Percentiles rank a stretch among this genome's conserved stretches.
Evolutionary conservation across 64 coral and sea anemone species (phyloP).

Genomic region (Exaiptasia diaphana): DNA sequence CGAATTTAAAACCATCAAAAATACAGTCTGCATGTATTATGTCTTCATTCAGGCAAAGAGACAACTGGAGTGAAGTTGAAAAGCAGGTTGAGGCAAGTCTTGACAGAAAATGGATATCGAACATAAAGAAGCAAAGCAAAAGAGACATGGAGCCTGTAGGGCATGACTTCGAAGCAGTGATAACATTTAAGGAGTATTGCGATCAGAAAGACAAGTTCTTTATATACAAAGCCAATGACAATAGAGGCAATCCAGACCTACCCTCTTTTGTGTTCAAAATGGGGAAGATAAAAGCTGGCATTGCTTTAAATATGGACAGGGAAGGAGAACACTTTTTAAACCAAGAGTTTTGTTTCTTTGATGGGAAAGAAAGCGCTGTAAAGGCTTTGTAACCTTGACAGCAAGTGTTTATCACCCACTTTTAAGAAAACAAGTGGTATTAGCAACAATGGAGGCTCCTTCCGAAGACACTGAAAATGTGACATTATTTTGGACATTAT

Average conservation of each 20-base stretch:
- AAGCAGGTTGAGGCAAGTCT: background rate
- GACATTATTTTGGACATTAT: slow-evolving; percentile 17
- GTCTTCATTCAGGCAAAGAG: background rate
- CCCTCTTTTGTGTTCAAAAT: slow-evolving; percentile 62
- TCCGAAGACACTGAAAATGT: background rate
- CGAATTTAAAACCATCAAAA: slow-evolving; percentile 21
- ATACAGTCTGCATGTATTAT: slow-evolving; percentile 16
- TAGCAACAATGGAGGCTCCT: slow-evolving; percentile 3
- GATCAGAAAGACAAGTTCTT: slow-evolving; percentile 36
- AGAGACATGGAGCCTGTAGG: slow-evolving; percentile 16
- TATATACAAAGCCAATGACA: slow-evolving; percentile 48
- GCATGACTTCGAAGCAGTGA: slow-evolving; percentile 40
- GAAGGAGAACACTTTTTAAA: slow-evolving; percentile 17
- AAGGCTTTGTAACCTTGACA: background rate
- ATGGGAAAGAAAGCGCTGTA: slow-evolving; percentile 9
- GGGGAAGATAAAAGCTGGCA: background rate
- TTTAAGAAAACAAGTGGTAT: background rate
- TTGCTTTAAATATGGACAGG: slow-evolving; percentile 49
- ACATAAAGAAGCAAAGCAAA: slow-evolving; percentile 26
- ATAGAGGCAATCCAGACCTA: slow-evolving; percentile 27
- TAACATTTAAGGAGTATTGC: slow-evolving; percentile 50
- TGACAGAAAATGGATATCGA: background rate
- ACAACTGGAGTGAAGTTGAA: background rate
- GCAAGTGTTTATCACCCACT: slow-evolving; percentile 15
- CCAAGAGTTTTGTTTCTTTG: slow-evolving; percentile 44